Base-by-base conservation (phyloP, 2,888 invertebrate genomes). In the Blera fallax region DNA sequence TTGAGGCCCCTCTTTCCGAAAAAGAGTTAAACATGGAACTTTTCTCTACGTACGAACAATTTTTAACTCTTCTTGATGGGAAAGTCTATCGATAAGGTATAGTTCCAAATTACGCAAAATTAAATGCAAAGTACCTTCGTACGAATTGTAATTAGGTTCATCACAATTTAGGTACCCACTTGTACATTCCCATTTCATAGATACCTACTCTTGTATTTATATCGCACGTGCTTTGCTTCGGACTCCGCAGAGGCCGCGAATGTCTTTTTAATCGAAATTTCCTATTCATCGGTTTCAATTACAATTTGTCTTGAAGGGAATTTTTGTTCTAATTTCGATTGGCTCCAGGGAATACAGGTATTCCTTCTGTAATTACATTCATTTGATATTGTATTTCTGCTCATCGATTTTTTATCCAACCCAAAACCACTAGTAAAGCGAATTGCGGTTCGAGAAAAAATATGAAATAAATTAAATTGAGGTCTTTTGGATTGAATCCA, bases 271-370 rank as follows among this genome's bases (percentile, higher is more conserved):
- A 74, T 65, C 74, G 74, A 74, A 65, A 65, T 74, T 74, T 65
- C 43, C 56, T 52, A 64, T 65, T 74, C 74, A 74, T 65, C 43
- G 74, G 74, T 74, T 74, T 74, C 74, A 74, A 74, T 74, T 74
- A 74, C 74, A 74, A 65, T 56, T 74, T 54, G 74, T 21, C 54
- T 54, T 43, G 52, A 54, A 32, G 54, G 43, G 24, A 54, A 43
- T 52, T 43, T 16, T n/a, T 65, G 52, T 45, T 32, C 54, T 65
- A 34, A 74, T 74, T 48, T 27, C 21, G 7, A 56, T 40, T 1
- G 62, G n/a, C 62, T 43, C 62, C n/a, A 45, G 64, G 74, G 65
- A 65, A 34, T 56, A 14, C 24, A 11, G n/a, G 6, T n/a, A 45
- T 64, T 34, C 3, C 45, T 45, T 16, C 32, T 56, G 45, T 65